Conservation (phyloP, 2,888 invertebrate species). For the Acanthopleura granulata region DNA sequence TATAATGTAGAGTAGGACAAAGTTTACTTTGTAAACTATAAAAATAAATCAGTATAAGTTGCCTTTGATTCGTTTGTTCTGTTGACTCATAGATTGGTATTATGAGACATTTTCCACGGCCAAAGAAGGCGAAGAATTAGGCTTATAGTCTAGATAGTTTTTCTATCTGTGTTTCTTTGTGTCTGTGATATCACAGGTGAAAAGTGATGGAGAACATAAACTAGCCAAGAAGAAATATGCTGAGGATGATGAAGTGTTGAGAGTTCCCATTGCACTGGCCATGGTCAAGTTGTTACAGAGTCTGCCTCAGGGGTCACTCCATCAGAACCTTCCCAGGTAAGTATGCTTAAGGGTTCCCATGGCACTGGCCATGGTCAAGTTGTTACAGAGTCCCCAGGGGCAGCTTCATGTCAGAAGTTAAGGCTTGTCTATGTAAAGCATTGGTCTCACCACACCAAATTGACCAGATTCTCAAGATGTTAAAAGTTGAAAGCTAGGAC, state of each 20-base stretch:
- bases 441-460: too few relatives aligned
- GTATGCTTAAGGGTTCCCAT: slow-evolving; percentile 84
- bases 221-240: slow-evolving; percentile 55
- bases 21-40: too few relatives aligned
- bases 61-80: too few relatives aligned
- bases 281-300: slow-evolving; percentile 91
- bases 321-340: slow-evolving; percentile 86
- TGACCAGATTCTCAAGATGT: too few relatives aligned
- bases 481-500: too few relatives aligned
- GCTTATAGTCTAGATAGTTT: too few relatives aligned
- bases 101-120: too few relatives aligned
- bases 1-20: too few relatives aligned
- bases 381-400: slow-evolving; percentile 86
- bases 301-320: slow-evolving; percentile 82
- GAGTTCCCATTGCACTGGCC: slow-evolving; percentile 93
- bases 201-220: slow-evolving; percentile 65
- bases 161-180: not conserved
- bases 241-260: slow-evolving; percentile 83
- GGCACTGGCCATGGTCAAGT: slow-evolving; percentile 90
- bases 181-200: slow-evolving; percentile 40
- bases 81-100: too few relatives aligned
- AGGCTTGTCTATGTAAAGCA: too few relatives aligned
- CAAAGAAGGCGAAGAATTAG: too few relatives aligned
- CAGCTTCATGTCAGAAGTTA: slow-evolving; percentile 82
- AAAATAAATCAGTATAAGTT: too few relatives aligned